Conservation (phyloP, 2,113 vertebrate species). For the Mellivora capensis region DNA sequence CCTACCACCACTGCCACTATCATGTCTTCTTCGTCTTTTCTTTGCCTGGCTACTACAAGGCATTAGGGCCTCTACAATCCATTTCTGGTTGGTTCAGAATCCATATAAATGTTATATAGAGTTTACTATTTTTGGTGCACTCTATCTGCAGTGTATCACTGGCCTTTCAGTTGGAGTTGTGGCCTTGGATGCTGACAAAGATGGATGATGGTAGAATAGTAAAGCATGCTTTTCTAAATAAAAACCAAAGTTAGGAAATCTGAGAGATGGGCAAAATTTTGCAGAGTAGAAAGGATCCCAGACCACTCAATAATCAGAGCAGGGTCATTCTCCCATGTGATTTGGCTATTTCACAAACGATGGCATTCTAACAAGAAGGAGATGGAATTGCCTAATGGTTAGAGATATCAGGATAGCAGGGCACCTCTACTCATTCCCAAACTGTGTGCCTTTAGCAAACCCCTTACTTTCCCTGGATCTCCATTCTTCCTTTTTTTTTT, state of each 20-base stretch:
- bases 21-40: not conserved
- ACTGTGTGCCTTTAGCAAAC: not conserved
- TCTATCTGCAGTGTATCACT: conserved; percentile 42
- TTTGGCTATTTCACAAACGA: conserved; percentile 25
- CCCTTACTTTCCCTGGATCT: not conserved
- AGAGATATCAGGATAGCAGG: not conserved
- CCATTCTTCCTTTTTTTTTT: not conserved
- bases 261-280: conserved; percentile 47
- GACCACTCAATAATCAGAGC: not conserved
- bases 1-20: not conserved
- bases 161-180: not conserved
- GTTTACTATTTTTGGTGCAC: conserved; percentile 15
- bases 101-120: conserved; percentile 27
- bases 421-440: not conserved
- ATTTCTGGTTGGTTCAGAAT: conserved; percentile 45
- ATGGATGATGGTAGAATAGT: conserved; percentile 44
- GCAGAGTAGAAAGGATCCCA: not conserved
- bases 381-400: not conserved
- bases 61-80: conserved; percentile 23
- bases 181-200: conserved; percentile 52
- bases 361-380: not conserved
- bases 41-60: not conserved
- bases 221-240: conserved; percentile 67
- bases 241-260: conserved; percentile 55
- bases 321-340: not conserved